phyloP scores from a whole-genome alignment of 2,888 invertebrate genomes.

The Beris chalybata region DNA sequence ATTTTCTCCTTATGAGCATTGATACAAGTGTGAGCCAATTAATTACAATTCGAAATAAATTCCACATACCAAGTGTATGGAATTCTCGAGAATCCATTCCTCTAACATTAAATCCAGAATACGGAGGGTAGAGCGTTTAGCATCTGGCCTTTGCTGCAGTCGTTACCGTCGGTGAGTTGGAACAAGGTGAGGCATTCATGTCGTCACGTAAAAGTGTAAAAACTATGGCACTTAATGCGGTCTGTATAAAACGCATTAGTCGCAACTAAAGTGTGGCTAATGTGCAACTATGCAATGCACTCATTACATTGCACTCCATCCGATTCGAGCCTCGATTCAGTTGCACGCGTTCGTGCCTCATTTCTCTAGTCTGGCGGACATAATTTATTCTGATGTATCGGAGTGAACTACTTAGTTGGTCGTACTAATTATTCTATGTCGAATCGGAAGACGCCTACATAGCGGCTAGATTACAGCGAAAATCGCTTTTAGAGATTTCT shows the following conservation, averaged over 20 bases:
- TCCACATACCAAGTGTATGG: constrained; percentile 4
- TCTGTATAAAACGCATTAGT: constrained; percentile 5
- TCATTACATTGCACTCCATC: not conserved
- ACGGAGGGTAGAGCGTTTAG: not conserved
- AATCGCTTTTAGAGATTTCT: no score
- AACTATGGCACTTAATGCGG: constrained; percentile 2
- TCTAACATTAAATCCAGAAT: constrained; percentile 7
- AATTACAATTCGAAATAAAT: constrained; percentile 5
- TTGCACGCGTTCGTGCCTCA: constrained; percentile 4
- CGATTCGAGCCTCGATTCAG: not conserved
- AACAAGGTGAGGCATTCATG: not conserved
- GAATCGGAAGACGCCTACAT: no score
- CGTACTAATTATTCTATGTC: constrained; percentile 1
- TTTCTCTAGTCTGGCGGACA: not conserved
- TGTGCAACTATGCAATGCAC: constrained; percentile 14
- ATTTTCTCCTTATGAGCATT: no score
- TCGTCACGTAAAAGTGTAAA: constrained; percentile 11
- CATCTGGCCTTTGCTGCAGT: not conserved
- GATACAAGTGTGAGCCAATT: constrained; percentile 1
- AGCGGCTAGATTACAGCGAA: no score
- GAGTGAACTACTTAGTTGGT: no score
- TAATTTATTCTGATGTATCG: no score
- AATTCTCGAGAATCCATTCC: constrained; percentile 14
- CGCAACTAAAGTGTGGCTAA: constrained; percentile 13
- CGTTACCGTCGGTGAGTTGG: constrained; percentile 1